Evolutionary conservation across 2,888 invertebrate species (phyloP), one percentile per base, ranked within the genome.

Genomic region (Cremastobaeus sp.): DNA sequence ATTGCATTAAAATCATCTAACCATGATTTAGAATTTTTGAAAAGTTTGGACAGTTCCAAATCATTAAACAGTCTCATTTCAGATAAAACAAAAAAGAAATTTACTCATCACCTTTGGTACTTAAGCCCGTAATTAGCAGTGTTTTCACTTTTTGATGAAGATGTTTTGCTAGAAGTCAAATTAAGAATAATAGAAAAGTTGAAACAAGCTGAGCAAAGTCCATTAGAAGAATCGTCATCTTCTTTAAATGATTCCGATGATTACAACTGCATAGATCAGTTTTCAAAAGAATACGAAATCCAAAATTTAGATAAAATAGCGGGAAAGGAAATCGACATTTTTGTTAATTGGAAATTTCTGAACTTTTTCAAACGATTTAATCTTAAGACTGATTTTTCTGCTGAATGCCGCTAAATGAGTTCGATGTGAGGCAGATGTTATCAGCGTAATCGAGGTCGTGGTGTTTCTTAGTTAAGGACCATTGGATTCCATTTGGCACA

Each of bases 61-160:
- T 50, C 11, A 12, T 12, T 50, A 11, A 34, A 50, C 9, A 8
- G 12, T 4, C 3, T 1, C 1, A 12, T 50, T 4, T 8, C 37
- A n/a, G 12, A 52, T 9, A 21, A 8, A 11, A 17, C 35, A n/a
- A 1, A 25, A 14, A 15, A 18, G 0, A 52, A 21, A 20, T n/a
- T 35, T 12, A 2, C 1, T 0, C 12, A 37, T 25, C 52, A 37
- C 15, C 25, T 52, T 9, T 35, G 37, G 37, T 52, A 52, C 11
- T 9, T 52, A 12, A 21, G 52, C 12, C 25, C 37, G 8, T 15
- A 52, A 21, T 6, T 21, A 14, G 12, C 35, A 20, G 21, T 52
- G 9, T n/a, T 50, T 1, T 8, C 50, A 1, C 50, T 50, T 1
- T 35, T 48, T 32, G 48, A 48, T 34, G 18, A 35, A 20, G n/a